Evolutionary conservation across 1,140 invertebrate species (phyloP), one percentile per base, ranked within the genome.

Genomic region (Bombus huntii): DNA sequence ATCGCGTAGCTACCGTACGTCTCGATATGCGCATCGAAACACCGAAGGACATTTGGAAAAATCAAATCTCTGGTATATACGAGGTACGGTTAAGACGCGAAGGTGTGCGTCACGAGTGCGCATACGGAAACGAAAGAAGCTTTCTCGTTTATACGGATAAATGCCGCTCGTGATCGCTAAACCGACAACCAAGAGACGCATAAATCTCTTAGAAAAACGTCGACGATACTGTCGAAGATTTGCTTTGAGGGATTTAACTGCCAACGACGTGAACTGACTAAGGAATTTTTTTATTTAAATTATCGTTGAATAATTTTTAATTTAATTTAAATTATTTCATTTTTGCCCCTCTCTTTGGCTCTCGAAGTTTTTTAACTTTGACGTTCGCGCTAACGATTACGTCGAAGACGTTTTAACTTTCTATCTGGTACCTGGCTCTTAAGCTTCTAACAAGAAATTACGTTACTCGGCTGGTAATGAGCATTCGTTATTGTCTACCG

Each of bases 41-140:
- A 39, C 5, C 37, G 37, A n/a, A n/a, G 25, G 4, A 9, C 47
- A 6, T 72, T 74, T 22, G 37, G 22, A 37, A 44, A 86, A 89
- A 89, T 76, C 57, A 80, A 79, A 85, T 81, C 70, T 66, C 62
- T 28, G 62, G 42, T 87, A 37, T 39, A 62, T 4, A 28, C 8
- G 39, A 3, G 76, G 1, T 37, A 59, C 68, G 6, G 37, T 75
- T 37, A 39, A 2, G 34, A 34, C 34, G 18, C 15, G 18, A 8
- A 42, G 1, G 71, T 8, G 39, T 13, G 42, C 6, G 47, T 53
- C 18, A 0, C 18, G 18, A 53, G 74, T 44, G 81, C 39, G 57
- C 37, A 34, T 13, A n/a, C 18, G 34, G 13, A 59, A 44, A 76
- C 10, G 28, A 25, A 13, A 13, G 2, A 65, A 25, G 12, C 34